A percentile compares a stretch with the other conserved stretches of the same genome.
phyloP scores from a whole-genome alignment of 2,888 invertebrate species.

The Coelinius sp. region DNA sequence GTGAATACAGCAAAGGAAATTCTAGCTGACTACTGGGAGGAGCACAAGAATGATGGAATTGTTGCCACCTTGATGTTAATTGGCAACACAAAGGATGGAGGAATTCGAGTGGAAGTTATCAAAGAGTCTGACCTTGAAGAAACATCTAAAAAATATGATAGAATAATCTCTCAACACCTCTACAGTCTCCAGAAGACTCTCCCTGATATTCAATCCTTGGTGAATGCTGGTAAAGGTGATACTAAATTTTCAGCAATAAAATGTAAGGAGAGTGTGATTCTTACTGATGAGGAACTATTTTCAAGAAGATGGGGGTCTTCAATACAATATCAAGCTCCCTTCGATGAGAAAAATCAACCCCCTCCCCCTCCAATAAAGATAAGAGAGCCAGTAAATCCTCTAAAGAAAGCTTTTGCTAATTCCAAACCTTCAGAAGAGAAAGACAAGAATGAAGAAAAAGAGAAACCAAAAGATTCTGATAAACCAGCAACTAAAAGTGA shows the following conservation, averaged over 20 bases:
- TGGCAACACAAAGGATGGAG: constrained; percentile 60
- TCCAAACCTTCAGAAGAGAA: constrained; percentile 11
- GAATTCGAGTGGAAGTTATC: constrained; percentile 66
- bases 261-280: constrained; percentile 48
- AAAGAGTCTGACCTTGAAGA: constrained; percentile 58
- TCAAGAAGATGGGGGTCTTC: constrained; percentile 52
- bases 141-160: constrained; percentile 61
- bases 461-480: constrained; percentile 16
- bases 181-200: constrained; percentile 69
- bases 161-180: constrained; percentile 68
- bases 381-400: constrained; percentile 29
- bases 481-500: constrained; percentile 33
- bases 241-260: constrained; percentile 61
- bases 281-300: constrained; percentile 53
- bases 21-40: constrained; percentile 62
- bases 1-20: constrained; percentile 70
- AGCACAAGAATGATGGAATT: constrained; percentile 52
- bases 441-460: not conserved
- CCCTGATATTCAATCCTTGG: constrained; percentile 58
- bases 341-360: constrained; percentile 27
- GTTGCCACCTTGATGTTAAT: constrained; percentile 66
- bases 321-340: not conserved
- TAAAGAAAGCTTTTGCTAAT: constrained; percentile 30
- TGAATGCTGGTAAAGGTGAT: constrained; percentile 57
- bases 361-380: constrained; percentile 18